A percentile compares a stretch with the other conserved stretches of the same genome.
phyloP scores from a whole-genome alignment of 2,797 vertebrate genomes.

The Megaceryle alcyon region DNA sequence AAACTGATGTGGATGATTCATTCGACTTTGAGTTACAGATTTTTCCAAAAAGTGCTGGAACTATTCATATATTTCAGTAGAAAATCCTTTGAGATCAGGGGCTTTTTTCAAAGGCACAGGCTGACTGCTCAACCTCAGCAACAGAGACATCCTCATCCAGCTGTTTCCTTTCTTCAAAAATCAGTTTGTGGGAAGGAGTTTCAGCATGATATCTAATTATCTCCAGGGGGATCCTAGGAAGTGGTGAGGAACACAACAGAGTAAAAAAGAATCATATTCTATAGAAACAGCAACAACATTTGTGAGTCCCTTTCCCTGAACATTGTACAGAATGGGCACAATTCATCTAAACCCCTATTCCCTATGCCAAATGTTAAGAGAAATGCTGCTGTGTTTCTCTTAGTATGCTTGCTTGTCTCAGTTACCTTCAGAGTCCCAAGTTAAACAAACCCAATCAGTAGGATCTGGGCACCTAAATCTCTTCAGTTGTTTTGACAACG shows the following conservation, averaged over 20 bases:
- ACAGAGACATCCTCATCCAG: conserved; percentile 39
- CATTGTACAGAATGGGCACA: background rate
- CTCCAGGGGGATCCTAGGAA: conserved; percentile 41
- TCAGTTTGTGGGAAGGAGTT: conserved; percentile 47
- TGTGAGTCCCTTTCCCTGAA: background rate
- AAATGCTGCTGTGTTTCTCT: background rate
- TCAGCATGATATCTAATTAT: conserved; percentile 51
- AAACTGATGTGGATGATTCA: conserved; percentile 6
- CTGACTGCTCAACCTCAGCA: conserved; percentile 51
- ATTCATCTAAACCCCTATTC: background rate
- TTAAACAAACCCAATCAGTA: background rate
- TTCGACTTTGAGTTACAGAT: conserved; percentile 3
- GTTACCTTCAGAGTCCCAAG: background rate
- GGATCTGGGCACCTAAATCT: background rate
- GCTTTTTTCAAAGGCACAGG: conserved; percentile 46
- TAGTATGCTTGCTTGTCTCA: background rate
- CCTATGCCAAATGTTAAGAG: background rate
- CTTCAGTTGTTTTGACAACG: background rate
- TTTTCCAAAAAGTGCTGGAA: conserved; percentile 27
- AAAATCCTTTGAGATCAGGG: background rate
- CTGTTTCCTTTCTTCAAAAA: conserved; percentile 54
- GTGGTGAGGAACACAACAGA: conserved; percentile 25
- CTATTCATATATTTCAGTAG: conserved; percentile 27
- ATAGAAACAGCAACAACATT: background rate
- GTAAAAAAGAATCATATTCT: conserved; percentile 9